Evolutionary conservation across 2,888 invertebrate species (phyloP), one percentile per base, ranked within the genome.

Genomic region (Coelinius sp.): DNA sequence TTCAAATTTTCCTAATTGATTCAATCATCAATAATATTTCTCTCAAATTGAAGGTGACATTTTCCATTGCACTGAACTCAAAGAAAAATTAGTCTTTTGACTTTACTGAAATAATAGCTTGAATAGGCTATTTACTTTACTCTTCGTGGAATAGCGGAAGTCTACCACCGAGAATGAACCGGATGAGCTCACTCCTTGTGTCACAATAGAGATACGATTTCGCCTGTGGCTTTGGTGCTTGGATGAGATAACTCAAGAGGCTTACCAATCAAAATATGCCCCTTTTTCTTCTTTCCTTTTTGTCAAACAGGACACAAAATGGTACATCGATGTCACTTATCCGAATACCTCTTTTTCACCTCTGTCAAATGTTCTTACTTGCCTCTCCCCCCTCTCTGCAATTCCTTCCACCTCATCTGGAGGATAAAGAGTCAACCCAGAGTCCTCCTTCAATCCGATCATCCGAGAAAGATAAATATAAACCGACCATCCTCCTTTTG

Each of bases 111-210:
- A 82, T 82, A 83, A 83, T 81, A 80, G 79, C 76, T n/a, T 84
- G 83, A 83, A 84, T 83, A 80, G 80, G 78, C n/a, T n/a, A n/a
- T n/a, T n/a, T n/a, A n/a, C 79, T 81, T 81, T 62, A 38, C 38
- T 38, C 82, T 83, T 81, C 59, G 80, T 83, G 82, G 82, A 83
- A 83, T 83, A 82, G 79, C 84, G 84, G 84, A 84, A 84, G 84
- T 84, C 82, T 75, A 68, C 73, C 17, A 62, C 73, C 75, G 80
- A 83, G 83, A 84, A 84, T 84, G 79, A 80, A 81, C 83, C 84
- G 84, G 84, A 84, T 83, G 82, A 81, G 80, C 82, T 83, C 82
- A 82, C 82, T 83, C 80, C 80, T 77, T 62, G 73, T 70, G 74
- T 68, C 71, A 81, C 80, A 81, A 81, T 79, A 71, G 71, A 59